A percentile compares a stretch with the other conserved stretches of the same genome.
Evolutionary conservation across 1,140 invertebrate genomes (phyloP).

Genomic region (Diprion similis): DNA sequence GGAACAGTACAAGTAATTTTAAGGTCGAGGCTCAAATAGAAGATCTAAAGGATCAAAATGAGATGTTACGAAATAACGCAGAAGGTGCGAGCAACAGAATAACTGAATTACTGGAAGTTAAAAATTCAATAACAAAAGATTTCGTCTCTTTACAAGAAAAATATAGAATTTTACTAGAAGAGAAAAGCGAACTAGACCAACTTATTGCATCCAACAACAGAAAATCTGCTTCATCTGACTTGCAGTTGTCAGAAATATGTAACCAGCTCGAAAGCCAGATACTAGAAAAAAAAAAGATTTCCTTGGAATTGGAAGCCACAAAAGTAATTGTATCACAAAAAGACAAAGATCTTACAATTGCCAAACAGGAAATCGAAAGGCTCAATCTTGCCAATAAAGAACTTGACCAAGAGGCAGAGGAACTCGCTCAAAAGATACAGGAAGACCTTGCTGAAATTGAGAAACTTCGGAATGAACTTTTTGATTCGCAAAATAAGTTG

Average conservation of each 20-base stretch:
- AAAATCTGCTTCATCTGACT: slow-evolving; percentile 26
- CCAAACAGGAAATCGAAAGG: slow-evolving; percentile 30
- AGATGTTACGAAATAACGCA: slow-evolving; percentile 43
- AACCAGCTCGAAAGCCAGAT: neutral
- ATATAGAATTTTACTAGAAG: slow-evolving; percentile 30
- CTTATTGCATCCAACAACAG: slow-evolving; percentile 24
- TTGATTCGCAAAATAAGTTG: neutral
- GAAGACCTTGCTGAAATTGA: slow-evolving; percentile 32
- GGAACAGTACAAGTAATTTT: slow-evolving; percentile 44
- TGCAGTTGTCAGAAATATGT: slow-evolving; percentile 22
- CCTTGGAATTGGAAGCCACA: slow-evolving; percentile 40
- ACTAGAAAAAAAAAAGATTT: slow-evolving; percentile 40
- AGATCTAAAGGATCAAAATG: slow-evolving; percentile 45
- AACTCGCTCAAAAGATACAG: slow-evolving; percentile 28
- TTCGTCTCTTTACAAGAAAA: slow-evolving; percentile 30
- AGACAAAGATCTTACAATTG: slow-evolving; percentile 27
- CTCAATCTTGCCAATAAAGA: slow-evolving; percentile 35
- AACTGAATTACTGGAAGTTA: slow-evolving; percentile 42
- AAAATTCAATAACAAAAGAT: slow-evolving; percentile 40
- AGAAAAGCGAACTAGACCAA: slow-evolving; percentile 37
- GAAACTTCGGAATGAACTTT: slow-evolving; percentile 23
- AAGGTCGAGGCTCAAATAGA: slow-evolving; percentile 39
- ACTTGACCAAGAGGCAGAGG: slow-evolving; percentile 44
- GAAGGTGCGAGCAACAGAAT: slow-evolving; percentile 54
- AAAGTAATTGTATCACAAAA: slow-evolving; percentile 30